Conservation (phyloP, 92 coral and sea anemone genomes). For the Parazoanthus swiftii region DNA sequence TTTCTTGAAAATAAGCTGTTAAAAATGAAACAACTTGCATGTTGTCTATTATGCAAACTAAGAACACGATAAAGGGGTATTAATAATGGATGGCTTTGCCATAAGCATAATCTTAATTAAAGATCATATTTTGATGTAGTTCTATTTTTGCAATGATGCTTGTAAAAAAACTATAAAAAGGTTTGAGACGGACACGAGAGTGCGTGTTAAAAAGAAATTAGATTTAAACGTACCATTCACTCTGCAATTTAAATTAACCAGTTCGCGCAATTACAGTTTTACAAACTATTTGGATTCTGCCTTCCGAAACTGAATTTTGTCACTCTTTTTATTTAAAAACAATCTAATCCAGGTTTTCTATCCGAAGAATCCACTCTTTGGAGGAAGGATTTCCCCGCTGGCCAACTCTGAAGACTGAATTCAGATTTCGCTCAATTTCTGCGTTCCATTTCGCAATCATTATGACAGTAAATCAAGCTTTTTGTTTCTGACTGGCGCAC, state of each 20-base stretch:
- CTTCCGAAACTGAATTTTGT: background rate
- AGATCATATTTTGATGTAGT: background rate
- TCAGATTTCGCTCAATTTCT: background rate
- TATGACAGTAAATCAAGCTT: background rate
- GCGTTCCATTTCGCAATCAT: background rate
- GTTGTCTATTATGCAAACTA: constrained; percentile 34
- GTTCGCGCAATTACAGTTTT: background rate
- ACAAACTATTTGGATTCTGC: background rate
- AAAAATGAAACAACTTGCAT: background rate
- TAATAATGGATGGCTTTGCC: constrained; percentile 21
- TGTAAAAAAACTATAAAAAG: background rate
- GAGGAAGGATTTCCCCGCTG: background rate
- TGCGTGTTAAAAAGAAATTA: no score
- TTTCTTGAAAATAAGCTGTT: background rate
- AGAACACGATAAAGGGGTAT: constrained; percentile 8
- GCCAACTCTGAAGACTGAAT: no score
- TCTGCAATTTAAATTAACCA: no score
- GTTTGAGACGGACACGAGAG: background rate
- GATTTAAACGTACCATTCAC: no score
- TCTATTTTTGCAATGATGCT: background rate
- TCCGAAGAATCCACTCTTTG: background rate
- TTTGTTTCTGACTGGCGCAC: background rate
- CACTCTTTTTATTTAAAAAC: background rate
- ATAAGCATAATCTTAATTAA: constrained; percentile 9
- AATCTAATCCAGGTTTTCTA: background rate